Base-by-base conservation (phyloP, 2,888 invertebrate genomes). In the Parnassius mnemosyne region DNA sequence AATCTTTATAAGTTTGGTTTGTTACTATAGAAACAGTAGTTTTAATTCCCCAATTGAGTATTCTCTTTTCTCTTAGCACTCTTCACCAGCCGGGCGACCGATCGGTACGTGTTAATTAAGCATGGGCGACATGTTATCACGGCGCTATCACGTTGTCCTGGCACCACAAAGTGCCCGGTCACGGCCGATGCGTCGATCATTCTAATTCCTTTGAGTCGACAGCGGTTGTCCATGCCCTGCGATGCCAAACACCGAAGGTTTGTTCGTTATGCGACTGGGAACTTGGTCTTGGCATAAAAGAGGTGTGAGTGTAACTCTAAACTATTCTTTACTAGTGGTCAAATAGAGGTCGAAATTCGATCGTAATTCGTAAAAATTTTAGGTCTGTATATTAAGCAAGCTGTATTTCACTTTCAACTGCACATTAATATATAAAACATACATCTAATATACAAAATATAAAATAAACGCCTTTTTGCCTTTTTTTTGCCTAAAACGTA, bases 161-260 rank as follows among this genome's bases (percentile, higher is more conserved):
- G 47, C 55, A 43, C 53, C 62, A 34, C 53, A 47, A 63, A 58
- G 16, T 43, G 75, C 77, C 77, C 76, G 72, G 73, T 91, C 91
- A 90, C 77, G 78, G 71, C 76, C 77, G 77, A 71, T 77, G 73
- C 74, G 84, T 85, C 85, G 79, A 85, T 90, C 89, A 90, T 81
- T 82, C 84, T 83, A 80, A 83, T 84, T 82, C 84, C 79, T 84
- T 84, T 86, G 85, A 87, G 84, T 81, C 81, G 89, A 86, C 87
- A 84, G 83, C 78, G 80, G 74, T 78, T 81, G 85, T 85, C 86
- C 70, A 76, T 74, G 73, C 72, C 69, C 73, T 72, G 81, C 76
- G 81, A 84, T 78, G 83, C 78, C 82, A 85, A 85, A 86, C 85
- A 86, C 74, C 63, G 70, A 53, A 25, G 77, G 65, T 71, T n/a